Base-by-base conservation (phyloP, 2,797 vertebrate genomes). In the Propithecus deckenii region DNA sequence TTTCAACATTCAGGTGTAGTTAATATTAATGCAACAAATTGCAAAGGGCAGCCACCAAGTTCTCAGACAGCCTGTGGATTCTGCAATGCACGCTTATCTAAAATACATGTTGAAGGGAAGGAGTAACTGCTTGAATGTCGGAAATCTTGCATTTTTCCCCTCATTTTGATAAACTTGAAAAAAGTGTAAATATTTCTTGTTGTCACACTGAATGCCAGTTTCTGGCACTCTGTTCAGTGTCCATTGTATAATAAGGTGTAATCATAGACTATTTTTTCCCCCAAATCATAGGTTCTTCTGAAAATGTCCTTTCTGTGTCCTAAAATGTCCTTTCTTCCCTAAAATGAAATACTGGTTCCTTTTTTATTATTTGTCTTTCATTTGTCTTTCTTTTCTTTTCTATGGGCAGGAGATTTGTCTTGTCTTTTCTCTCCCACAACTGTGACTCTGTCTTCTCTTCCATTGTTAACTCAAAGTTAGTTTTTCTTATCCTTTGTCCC, bases 401-500 rank as follows among this genome's bases (percentile, higher is more conserved):
- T 67, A 1, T 22, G 7, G 13, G 46, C 71, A 41, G 67, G 48
- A 72, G 14, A 61, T 55, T 83, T 69, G 17, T 83, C 69, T 81
- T 86, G 61, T 41, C 38, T 84, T 74, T 76, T 59, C 35, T 95
- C n/a, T 55, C 43, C 83, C 12, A 65, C 25, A 52, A 38, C 25
- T 35, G 55, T 32, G n/a, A 88, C 35, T 80, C 76, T 23, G 9
- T 71, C 78, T 95, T 83, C 17, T 83, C 57, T 92, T 94, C 67
- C 89, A 89, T 85, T 91, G 7, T 71, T 94, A 81, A 80, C 18
- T 30, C 9, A 63, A 85, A 30, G 61, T 96, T 89, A 52, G 59
- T 86, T 95, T 96, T 96, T 79, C 43, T 74, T 65, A 50, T 63
- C 28, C 20, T 79, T 94, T 97, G 55, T 81, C 32, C 50, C 79